A percentile compares a stretch with the other conserved stretches of the same genome.
These are phyloP conservation scores for Lithophane ornitopus DNA, from an alignment of 2,888 invertebrate species.

Conservation along the genomic window DNA sequence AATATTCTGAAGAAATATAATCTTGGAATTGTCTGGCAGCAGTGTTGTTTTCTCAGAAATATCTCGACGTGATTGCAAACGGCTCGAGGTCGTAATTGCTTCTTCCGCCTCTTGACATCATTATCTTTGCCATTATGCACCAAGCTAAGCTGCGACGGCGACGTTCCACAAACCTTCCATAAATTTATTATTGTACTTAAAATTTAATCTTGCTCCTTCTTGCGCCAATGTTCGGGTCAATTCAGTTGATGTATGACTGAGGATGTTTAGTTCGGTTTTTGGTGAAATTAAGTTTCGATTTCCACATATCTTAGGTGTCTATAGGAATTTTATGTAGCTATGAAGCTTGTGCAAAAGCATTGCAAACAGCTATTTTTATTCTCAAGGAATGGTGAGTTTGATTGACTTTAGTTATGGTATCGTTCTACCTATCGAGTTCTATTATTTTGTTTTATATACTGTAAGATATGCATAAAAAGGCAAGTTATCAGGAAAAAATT, in stretches of 20 bases:
- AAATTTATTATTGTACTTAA: conserved; percentile 73
- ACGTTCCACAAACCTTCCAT: conserved; percentile 71
- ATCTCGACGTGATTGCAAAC: conserved; percentile 81
- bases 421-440: background rate
- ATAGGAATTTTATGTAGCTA: no score
- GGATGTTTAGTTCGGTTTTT: conserved; percentile 32
- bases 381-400: background rate
- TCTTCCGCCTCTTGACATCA: conserved; percentile 87
- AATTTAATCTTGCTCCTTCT: conserved; percentile 56
- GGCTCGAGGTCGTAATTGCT: conserved; percentile 85
- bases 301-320: background rate
- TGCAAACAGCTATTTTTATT: background rate
- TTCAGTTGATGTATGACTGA: conserved; percentile 46
- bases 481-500: background rate
- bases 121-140: conserved; percentile 87
- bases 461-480: background rate
- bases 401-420: background rate
- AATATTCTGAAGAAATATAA: conserved; percentile 78
- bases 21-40: conserved; percentile 75
- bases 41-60: conserved; percentile 78
- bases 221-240: conserved; percentile 47
- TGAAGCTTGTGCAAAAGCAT: background rate
- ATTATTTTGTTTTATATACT: background rate
- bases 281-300: conserved; percentile 7
- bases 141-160: conserved; percentile 77